Conservation (phyloP, 2,888 invertebrate genomes). For the Dolichopus griseipennis region DNA sequence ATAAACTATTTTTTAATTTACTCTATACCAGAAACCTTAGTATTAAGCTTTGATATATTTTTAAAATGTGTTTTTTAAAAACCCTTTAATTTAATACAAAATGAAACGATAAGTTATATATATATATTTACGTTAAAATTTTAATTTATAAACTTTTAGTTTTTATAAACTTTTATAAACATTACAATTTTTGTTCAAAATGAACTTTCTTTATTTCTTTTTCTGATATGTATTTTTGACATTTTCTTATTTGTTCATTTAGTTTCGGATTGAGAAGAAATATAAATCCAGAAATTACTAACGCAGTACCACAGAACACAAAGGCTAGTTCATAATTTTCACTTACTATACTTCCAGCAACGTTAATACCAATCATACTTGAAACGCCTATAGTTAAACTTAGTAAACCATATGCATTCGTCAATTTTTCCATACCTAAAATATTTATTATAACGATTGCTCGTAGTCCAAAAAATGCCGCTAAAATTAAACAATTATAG, state of each 20-base stretch:
- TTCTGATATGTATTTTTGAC: no score
- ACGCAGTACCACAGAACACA: background rate
- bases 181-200: no score
- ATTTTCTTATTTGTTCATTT: background rate
- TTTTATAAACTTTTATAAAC: no score
- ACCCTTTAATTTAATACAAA: no score
- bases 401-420: slow-evolving; percentile 69
- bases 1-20: no score
- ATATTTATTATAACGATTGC: slow-evolving; percentile 69
- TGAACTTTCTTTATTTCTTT: no score
- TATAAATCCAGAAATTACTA: background rate
- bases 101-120: no score
- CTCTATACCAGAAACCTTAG: no score
- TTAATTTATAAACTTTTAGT: no score
- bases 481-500: slow-evolving; percentile 44
- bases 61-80: no score
- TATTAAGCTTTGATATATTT: no score
- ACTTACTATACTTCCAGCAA: slow-evolving; percentile 30
- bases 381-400: slow-evolving; percentile 68
- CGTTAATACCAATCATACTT: slow-evolving; percentile 53
- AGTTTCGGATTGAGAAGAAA: background rate
- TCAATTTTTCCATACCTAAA: slow-evolving; percentile 64
- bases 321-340: background rate
- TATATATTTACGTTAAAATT: no score
- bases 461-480: slow-evolving; percentile 64